Evolutionary conservation across 2,888 invertebrate species (phyloP).

Genomic region (Pammene aurita): DNA sequence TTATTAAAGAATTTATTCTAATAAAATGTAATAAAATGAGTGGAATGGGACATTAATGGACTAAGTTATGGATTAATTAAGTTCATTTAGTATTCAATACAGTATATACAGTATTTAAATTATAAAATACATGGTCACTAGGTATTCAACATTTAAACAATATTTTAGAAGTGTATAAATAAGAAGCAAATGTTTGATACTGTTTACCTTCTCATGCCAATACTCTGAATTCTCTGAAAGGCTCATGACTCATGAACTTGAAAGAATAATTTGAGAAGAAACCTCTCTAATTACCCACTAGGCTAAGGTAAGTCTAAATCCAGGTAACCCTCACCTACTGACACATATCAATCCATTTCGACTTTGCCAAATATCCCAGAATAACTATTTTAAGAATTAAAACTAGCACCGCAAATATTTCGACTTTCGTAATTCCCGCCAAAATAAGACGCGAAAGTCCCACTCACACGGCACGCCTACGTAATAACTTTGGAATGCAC

Average conservation of each 20-base stretch:
- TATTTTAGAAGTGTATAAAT: neutral
- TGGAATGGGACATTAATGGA: no score
- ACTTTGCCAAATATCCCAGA: conserved; percentile 60
- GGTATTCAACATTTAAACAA: no score
- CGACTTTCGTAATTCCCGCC: conserved; percentile 54
- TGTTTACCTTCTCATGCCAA: conserved; percentile 2
- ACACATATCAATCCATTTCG: conserved; percentile 68
- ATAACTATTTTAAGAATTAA: conserved; percentile 70
- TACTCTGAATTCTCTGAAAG: conserved; percentile 11
- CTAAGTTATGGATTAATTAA: no score
- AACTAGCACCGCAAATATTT: conserved; percentile 45
- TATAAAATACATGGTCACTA: no score
- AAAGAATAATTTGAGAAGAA: conserved; percentile 36
- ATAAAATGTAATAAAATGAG: no score
- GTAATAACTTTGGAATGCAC: conserved; percentile 78
- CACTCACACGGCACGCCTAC: conserved; percentile 61
- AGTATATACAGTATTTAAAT: no score
- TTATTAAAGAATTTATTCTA: no score
- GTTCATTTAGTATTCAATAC: no score
- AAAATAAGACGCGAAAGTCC: conserved; percentile 56
- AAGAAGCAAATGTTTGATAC: neutral
- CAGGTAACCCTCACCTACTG: conserved; percentile 78
- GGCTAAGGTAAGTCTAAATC: conserved; percentile 74
- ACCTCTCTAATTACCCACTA: conserved; percentile 47
- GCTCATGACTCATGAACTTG: conserved; percentile 41